Percentiles rank a stretch among this genome's conserved stretches.
Evolutionary conservation across 2,113 vertebrate species (phyloP).

Genomic region (Cinclus cinclus): DNA sequence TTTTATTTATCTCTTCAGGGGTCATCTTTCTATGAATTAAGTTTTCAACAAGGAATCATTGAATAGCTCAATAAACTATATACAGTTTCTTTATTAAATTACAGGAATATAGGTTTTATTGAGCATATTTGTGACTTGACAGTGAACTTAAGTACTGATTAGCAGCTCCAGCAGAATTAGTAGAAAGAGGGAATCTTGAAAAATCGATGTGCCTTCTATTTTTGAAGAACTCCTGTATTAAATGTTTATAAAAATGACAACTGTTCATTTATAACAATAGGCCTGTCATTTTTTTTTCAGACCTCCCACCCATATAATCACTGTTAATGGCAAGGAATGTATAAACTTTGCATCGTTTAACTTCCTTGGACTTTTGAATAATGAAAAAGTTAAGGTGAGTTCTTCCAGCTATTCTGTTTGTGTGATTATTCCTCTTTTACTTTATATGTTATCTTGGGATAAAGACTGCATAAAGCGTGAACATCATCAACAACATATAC

Average conservation of each 20-base stretch:
- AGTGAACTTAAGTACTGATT: background rate
- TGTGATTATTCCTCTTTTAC: background rate
- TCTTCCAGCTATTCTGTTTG: background rate
- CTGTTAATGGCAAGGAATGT: constrained; percentile 91
- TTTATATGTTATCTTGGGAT: background rate
- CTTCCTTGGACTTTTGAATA: constrained; percentile 92
- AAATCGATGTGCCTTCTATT: background rate
- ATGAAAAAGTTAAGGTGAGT: constrained; percentile 91
- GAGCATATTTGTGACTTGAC: background rate
- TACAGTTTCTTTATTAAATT: background rate
- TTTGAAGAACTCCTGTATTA: background rate
- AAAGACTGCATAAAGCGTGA: background rate
- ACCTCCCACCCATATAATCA: constrained; percentile 88
- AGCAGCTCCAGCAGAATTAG: background rate
- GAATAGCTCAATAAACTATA: background rate
- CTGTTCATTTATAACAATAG: background rate
- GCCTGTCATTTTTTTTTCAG: constrained; percentile 76
- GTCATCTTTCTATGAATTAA: background rate
- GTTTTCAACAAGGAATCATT: background rate
- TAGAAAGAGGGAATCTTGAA: background rate
- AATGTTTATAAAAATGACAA: background rate
- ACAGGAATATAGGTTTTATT: background rate
- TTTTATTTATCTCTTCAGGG: background rate
- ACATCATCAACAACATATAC: background rate
- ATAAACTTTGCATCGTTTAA: constrained; percentile 96